Evolutionary conservation across 2,113 vertebrate species (phyloP).

Genomic region (Pollimyrus isidori): DNA sequence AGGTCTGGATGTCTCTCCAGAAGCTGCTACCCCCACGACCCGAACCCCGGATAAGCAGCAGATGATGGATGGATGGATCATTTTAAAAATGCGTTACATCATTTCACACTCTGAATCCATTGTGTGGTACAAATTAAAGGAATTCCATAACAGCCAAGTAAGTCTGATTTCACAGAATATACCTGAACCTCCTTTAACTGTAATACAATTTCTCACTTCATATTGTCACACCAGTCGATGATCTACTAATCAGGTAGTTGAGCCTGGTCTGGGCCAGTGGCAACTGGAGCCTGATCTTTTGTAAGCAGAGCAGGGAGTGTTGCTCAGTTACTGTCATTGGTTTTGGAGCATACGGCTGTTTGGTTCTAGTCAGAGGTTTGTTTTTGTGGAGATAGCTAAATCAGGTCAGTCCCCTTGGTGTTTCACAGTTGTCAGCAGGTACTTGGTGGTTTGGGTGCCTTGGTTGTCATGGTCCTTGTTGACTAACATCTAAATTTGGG

Average conservation of each 20-base stretch:
- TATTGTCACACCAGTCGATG: neutral
- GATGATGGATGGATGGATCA: no score
- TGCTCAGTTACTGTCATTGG: neutral
- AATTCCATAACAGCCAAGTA: neutral
- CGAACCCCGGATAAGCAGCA: no score
- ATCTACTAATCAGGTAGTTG: neutral
- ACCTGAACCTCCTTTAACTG: neutral
- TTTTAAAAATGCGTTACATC: neutral
- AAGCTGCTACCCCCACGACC: no score
- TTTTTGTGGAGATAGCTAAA: neutral
- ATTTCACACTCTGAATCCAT: neutral
- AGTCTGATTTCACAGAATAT: neutral
- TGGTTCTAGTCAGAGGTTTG: neutral
- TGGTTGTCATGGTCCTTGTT: neutral
- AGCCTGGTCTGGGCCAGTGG: neutral
- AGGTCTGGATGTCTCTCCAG: no score
- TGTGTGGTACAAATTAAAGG: neutral
- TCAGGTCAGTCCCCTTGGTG: neutral
- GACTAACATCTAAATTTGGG: neutral
- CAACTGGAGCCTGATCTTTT: neutral
- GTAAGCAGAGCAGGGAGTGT: neutral
- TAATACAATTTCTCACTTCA: neutral
- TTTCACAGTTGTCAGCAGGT: neutral
- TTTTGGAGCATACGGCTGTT: neutral
- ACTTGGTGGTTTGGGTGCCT: neutral